Conservation (phyloP, 2,113 vertebrate genomes). For the Equus quagga region DNA sequence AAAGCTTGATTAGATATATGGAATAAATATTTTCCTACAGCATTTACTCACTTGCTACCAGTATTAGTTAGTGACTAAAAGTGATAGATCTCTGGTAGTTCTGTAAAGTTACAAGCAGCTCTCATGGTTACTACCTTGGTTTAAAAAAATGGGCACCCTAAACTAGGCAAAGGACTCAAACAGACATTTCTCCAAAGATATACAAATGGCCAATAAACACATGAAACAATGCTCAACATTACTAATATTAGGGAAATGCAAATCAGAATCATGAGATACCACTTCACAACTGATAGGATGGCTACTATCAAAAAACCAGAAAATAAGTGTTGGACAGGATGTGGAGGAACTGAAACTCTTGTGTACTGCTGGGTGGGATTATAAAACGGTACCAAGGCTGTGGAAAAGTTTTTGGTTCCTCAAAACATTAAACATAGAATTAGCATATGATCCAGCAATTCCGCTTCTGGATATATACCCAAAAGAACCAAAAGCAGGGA, state of each 20-base stretch:
- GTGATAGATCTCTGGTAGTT: background rate
- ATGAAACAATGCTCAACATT: background rate
- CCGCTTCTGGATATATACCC: background rate
- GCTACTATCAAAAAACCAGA: background rate
- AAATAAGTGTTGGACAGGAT: background rate
- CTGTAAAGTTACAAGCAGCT: background rate
- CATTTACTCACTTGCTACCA: constrained; percentile 21
- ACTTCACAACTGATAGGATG: background rate
- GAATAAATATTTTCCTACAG: background rate
- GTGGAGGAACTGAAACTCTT: background rate
- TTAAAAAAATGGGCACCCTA: background rate
- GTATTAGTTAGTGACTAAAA: constrained; percentile 11
- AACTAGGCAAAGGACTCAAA: background rate
- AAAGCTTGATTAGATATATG: background rate
- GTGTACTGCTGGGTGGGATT: background rate
- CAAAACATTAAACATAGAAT: background rate
- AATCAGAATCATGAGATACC: background rate
- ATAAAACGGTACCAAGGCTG: background rate
- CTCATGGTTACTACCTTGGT: background rate
- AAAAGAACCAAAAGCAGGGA: background rate
- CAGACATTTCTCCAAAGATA: background rate
- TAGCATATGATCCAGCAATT: constrained; percentile 11
- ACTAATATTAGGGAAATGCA: background rate
- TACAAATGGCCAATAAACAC: background rate
- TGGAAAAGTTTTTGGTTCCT: constrained; percentile 4